A percentile compares a stretch with the other conserved stretches of the same genome.
Evolutionary conservation across 2,113 vertebrate species (phyloP).

Genomic region (Marcusenius ussheri): DNA sequence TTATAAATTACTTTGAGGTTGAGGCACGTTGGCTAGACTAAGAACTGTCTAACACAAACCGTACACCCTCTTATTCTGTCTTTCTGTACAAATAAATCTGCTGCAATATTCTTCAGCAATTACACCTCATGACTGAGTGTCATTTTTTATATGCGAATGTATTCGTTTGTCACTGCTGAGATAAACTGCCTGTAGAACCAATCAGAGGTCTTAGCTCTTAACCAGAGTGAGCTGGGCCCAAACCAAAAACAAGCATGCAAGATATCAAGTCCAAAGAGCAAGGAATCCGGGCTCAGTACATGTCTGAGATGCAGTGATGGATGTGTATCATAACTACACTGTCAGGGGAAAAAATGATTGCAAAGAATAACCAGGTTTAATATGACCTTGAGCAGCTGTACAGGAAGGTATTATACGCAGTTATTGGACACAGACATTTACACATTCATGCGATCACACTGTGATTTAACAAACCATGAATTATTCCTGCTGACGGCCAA

Average conservation of each 20-base stretch:
- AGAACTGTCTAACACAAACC: constrained; percentile 38
- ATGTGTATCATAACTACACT: background rate
- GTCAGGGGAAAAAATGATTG: background rate
- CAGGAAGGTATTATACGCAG: background rate
- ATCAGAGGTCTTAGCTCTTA: background rate
- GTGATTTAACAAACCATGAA: background rate
- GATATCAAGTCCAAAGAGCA: background rate
- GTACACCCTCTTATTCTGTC: constrained; percentile 51
- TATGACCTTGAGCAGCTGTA: background rate
- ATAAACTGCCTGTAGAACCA: background rate
- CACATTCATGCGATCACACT: background rate
- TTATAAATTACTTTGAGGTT: constrained; percentile 21
- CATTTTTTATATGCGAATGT: background rate
- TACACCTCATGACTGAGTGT: constrained; percentile 1
- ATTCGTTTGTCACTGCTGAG: background rate
- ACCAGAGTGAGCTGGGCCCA: background rate
- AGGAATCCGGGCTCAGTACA: background rate
- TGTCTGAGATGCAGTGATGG: background rate
- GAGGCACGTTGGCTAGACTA: constrained; percentile 34
- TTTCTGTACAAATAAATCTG: constrained; percentile 58
- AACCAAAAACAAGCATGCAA: background rate
- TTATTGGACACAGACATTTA: background rate
- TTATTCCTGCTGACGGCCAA: background rate
- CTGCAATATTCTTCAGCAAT: constrained; percentile 56
- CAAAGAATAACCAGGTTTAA: background rate